Percentiles rank a stretch among this genome's conserved stretches.
Evolutionary conservation across 2,888 invertebrate genomes (phyloP).

Genomic region (Periphyllus acericola): DNA sequence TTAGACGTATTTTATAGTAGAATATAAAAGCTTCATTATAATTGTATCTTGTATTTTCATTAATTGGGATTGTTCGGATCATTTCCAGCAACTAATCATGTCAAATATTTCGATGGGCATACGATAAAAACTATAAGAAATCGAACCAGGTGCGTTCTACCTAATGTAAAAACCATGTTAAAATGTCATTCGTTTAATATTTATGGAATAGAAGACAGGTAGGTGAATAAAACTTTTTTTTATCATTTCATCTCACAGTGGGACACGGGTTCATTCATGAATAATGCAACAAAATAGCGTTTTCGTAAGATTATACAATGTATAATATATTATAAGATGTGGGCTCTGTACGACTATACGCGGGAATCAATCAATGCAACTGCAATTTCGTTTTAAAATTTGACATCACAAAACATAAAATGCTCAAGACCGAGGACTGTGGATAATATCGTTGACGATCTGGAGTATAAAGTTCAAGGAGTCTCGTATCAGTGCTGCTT

Average conservation of each 20-base stretch:
- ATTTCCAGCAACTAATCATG: background rate
- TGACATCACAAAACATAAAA: background rate
- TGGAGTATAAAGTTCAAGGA: too few species aligned
- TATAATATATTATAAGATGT: background rate
- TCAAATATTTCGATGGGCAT: background rate
- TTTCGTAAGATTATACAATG: background rate
- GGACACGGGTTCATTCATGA: background rate
- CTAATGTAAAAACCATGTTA: background rate
- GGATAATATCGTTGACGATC: too few species aligned
- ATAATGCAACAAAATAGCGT: background rate
- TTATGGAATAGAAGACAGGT: background rate
- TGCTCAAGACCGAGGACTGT: background rate
- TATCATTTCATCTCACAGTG: background rate
- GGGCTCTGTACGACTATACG: background rate
- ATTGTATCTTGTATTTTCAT: background rate
- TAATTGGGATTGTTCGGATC: background rate
- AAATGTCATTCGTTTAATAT: background rate
- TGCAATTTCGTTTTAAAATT: too few species aligned
- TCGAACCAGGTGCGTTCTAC: background rate
- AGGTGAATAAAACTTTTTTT: background rate
- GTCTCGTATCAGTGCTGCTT: background rate
- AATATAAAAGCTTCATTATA: too few species aligned
- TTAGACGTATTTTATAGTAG: too few species aligned
- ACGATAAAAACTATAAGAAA: background rate
- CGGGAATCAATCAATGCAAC: background rate